Evolutionary conservation across 1,140 invertebrate genomes (phyloP), one percentile per base, ranked within the genome.

Genomic region (Achatina immaculata): DNA sequence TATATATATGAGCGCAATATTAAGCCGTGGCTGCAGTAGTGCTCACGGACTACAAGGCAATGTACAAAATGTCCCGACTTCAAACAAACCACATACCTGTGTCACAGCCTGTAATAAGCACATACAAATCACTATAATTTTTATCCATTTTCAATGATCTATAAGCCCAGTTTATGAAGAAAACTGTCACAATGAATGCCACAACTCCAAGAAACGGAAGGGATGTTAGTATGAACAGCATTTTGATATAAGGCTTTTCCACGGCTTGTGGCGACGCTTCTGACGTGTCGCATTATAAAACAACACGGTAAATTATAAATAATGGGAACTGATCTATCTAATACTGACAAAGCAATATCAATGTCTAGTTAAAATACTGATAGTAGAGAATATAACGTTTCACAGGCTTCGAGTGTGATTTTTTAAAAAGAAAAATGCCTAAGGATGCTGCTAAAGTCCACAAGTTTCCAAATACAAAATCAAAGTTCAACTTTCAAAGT

Each of bases 81-180:
- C n/a, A n/a, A n/a, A n/a, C n/a, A n/a, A n/a, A 40, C 14, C 4
- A 69, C 43, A 19, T 73, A 73, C 71, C 71, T 73, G 71, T 73
- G 48, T 73, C 71, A 73, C 71, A 73, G 48, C 71, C 71, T 3
- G 71, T 73, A 38, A 73, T 73, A 43, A 73, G 71, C 19, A 73
- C 71, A 34, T 43, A 43, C 2, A 73, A 43, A 21, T 73, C 43
- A 34, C 6, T 7, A 73, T 45, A 38, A 14, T 73, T 48, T 34
- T 73, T 45, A 28, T 1, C 16, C 7, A 73, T 73, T 48, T 28
- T 45, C 9, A 73, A 14, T 34, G 71, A 73, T 31, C 71, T 73
- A 34, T 73, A 73, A 73, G 48, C n/a, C 43, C 43, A 43, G 71
- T 73, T 73, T 28, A 73, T 45, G 16, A 73, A 19, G 1, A 48